Evolutionary conservation across 2,888 invertebrate species (phyloP).

Genomic region (Dichetophora obliterata): DNA sequence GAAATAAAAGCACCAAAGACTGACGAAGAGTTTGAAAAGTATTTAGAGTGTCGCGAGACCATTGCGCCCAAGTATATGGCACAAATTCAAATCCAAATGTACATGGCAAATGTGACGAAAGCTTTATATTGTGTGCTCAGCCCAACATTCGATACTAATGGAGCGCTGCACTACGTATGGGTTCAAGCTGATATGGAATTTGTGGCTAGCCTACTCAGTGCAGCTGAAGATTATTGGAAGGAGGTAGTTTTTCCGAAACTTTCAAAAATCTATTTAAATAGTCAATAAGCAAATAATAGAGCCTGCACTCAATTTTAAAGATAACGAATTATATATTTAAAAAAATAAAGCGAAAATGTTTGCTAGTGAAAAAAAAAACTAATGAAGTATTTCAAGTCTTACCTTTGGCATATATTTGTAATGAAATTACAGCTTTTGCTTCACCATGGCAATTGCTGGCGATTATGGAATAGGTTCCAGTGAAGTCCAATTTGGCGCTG

Average conservation of each 20-base stretch:
- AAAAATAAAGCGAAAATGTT: conserved; percentile 21
- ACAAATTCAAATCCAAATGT: conserved; percentile 69
- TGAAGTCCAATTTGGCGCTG: conserved; percentile 87
- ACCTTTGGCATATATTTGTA: conserved; percentile 90
- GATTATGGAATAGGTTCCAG: conserved; percentile 88
- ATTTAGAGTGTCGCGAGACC: conserved; percentile 65
- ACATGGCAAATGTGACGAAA: conserved; percentile 67
- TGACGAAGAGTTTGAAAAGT: conserved; percentile 69
- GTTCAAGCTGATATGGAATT: conserved; percentile 68
- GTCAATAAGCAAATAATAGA: conserved; percentile 45
- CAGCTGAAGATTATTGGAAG: conserved; percentile 67
- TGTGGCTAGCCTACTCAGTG: conserved; percentile 61
- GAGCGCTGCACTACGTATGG: conserved; percentile 68
- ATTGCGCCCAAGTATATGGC: conserved; percentile 69
- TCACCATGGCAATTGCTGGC: conserved; percentile 87
- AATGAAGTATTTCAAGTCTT: conserved; percentile 50
- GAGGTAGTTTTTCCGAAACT: conserved; percentile 65
- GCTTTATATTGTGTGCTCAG: conserved; percentile 68
- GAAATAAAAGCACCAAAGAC: conserved; percentile 69
- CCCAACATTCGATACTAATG: conserved; percentile 67
- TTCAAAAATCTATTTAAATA: conserved; percentile 60
- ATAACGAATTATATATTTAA: conserved; percentile 36
- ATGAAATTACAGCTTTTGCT: conserved; percentile 86
- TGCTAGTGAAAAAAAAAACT: neutral
- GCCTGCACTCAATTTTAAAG: neutral